Percentiles rank a stretch among this genome's conserved stretches.
Evolutionary conservation across 2,797 vertebrate genomes (phyloP).

Genomic region (Lepilemur septentrionalis): DNA sequence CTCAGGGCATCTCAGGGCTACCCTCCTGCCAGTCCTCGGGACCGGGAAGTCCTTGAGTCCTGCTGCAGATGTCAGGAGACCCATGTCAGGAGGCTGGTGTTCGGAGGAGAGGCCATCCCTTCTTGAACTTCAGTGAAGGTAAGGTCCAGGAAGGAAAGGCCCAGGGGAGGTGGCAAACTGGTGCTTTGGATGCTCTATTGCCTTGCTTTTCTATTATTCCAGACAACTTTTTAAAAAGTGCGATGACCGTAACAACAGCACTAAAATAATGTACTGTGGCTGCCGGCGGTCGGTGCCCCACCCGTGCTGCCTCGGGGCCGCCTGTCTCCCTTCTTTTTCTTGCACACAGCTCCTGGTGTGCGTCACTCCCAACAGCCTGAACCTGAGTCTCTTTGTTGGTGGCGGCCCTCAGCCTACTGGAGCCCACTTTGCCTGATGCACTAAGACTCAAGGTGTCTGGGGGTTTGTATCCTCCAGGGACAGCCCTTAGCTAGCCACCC

Average conservation of each 20-base stretch:
- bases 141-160: neutral
- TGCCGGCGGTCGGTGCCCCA: no score
- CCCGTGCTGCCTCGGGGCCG: rapidly evolving
- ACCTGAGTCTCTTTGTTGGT: neutral
- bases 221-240: neutral
- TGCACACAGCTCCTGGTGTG: neutral
- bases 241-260: neutral
- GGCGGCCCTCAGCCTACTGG: neutral
- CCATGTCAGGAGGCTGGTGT: neutral
- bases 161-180: neutral
- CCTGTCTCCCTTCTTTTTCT: neutral
- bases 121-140: neutral
- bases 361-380: neutral
- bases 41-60: neutral
- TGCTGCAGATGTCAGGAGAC: neutral
- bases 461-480: neutral
- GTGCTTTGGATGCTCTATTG: neutral
- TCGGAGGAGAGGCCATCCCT: neutral
- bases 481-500: neutral
- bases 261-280: no score
- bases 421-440: neutral
- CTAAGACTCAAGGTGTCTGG: neutral
- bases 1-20: neutral
- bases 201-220: neutral
- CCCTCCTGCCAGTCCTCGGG: no score